Conservation (phyloP, 2,888 invertebrate species). For the Anoplius nigerrimus region DNA sequence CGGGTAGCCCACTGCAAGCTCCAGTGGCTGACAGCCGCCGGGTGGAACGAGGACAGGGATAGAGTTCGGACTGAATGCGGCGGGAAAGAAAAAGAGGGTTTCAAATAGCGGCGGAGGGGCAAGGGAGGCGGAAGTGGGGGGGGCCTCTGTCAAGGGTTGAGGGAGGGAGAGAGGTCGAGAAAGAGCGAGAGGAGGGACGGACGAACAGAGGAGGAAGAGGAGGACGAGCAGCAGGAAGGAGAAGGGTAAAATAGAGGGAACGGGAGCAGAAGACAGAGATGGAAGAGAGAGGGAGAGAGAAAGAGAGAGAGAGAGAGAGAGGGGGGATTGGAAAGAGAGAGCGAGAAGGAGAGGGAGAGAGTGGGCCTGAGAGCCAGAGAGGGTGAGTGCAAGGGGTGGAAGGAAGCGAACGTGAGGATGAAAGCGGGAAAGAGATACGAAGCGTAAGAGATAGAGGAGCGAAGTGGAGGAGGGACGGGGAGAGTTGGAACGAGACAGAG, state of each 20-base stretch:
- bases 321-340: conserved; percentile 15
- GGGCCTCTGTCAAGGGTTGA: conserved; percentile 25
- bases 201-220: conserved; percentile 14
- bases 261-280: conserved; percentile 1
- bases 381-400: conserved; percentile 31
- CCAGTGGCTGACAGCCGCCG: conserved; percentile 45
- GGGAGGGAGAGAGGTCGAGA: conserved; percentile 12
- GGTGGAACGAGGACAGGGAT: conserved; percentile 48
- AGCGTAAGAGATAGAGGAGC: conserved; percentile 25
- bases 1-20: conserved; percentile 13
- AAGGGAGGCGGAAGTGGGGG: conserved; percentile 56
- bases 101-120: conserved; percentile 47
- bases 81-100: conserved; percentile 60
- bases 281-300: conserved; percentile 14
- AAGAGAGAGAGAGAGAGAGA: conserved; percentile 13
- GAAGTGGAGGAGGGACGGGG: too few species aligned
- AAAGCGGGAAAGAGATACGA: conserved; percentile 14
- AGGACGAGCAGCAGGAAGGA: conserved; percentile 12
- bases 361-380: neutral
- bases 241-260: conserved; percentile 10
- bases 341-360: too few species aligned
- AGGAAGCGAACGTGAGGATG: conserved; percentile 5
- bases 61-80: conserved; percentile 60
- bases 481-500: too few species aligned
- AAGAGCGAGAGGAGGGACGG: conserved; percentile 15